Base-by-base conservation (phyloP, 2,888 invertebrate species). In the Sphaerophoria rueppellii region DNA sequence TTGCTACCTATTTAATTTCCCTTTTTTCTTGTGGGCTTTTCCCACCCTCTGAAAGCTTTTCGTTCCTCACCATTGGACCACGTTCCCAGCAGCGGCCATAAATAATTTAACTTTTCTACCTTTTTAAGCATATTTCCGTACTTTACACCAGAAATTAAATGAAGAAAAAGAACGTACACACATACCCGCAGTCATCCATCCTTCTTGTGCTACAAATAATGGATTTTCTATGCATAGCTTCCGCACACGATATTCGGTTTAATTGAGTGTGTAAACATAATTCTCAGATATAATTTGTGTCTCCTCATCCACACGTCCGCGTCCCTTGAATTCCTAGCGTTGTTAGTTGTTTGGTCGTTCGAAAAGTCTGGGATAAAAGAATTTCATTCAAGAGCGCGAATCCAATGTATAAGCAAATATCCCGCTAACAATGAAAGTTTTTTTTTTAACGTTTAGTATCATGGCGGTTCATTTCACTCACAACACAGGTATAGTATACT, bases 181-280 rank as follows among this genome's bases (percentile, higher is more conserved):
- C 76, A 69, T 67, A 80, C 35, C n/a, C 58, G 40, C 50, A 37
- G 7, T 35, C 63, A 35, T 35, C 40, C 50, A 79, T 79, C 65
- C 70, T 57, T 67, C 52, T 69, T 60, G 24, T 43, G 16, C 65
- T 57, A 54, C 43, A 81, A 85, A 54, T 24, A 81, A 85, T 77
- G 81, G 72, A 77, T 70, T 81, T 71, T 65, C 63, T 77, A 75
- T 81, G 58, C 81, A 76, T 72, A 63, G 73, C 77, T 70, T 69
- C 48, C 69, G 69, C 77, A 73, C 73, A 81, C 63, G 76, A 75
- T 50, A 85, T 81, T 81, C 75, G 72, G 81, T 87, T 87, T 78
- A 87, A 87, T 87, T 87, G 86, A 87, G 81, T 87, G 86, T 87
- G 75, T 87, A 65, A 76, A 85, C 85, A 85, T 85, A 85, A 85